A percentile compares a stretch with the other conserved stretches of the same genome.
These are phyloP conservation scores for Pogonognathellus flavescens DNA, from an alignment of 1,140 invertebrate species.

Conservation along the genomic window DNA sequence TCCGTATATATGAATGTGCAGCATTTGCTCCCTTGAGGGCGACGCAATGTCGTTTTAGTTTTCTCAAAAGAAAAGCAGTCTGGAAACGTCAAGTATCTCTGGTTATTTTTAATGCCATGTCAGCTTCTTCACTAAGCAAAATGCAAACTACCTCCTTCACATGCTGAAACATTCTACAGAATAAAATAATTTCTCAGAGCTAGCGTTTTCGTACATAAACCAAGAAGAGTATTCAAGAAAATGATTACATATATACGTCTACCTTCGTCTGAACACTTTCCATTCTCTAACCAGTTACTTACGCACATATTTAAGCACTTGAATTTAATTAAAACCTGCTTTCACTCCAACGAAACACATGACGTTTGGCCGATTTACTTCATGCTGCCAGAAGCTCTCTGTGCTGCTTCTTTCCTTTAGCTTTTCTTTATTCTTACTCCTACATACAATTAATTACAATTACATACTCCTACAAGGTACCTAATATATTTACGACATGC, in stretches of 20 bases:
- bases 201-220: too few species aligned
- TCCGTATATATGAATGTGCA: conserved; percentile 2
- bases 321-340: conserved; percentile 50
- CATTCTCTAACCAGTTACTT: conserved; percentile 45
- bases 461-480: not conserved
- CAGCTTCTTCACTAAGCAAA: too few species aligned
- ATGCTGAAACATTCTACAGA: too few species aligned
- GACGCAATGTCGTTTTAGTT: not conserved
- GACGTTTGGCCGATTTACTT: conserved; percentile 23
- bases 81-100: not conserved
- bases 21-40: not conserved
- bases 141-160: too few species aligned
- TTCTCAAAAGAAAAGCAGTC: not conserved
- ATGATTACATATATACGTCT: not conserved
- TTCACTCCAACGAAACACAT: conserved; percentile 21
- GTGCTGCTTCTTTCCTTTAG: not conserved
- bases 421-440: too few species aligned
- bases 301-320: conserved; percentile 39
- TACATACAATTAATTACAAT: conserved; percentile 37
- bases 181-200: too few species aligned
- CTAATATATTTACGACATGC: not conserved
- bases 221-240: too few species aligned
- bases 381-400: not conserved
- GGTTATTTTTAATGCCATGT: too few species aligned
- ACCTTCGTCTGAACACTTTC: conserved; percentile 34